These are phyloP conservation scores for Peromyscus attwateri DNA, from an alignment of 2,797 vertebrate species.

Conservation along the genomic window DNA sequence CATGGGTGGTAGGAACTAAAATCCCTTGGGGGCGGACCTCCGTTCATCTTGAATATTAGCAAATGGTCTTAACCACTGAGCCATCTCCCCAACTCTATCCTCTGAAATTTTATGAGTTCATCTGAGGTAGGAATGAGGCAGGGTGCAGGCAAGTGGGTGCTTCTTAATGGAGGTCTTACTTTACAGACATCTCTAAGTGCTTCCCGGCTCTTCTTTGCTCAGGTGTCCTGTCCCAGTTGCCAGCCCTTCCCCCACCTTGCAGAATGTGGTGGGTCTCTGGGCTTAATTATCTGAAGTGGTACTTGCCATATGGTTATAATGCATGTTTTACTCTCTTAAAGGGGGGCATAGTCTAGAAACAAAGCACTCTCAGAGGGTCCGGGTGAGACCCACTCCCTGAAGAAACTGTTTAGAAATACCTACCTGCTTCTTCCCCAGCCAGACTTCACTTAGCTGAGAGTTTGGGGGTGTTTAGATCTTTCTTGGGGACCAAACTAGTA, in stretches of 20 bases:
- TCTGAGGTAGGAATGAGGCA: background rate
- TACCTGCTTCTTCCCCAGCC: background rate
- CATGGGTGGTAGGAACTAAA: background rate
- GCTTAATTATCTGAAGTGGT: conserved; percentile 52
- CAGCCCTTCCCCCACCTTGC: background rate
- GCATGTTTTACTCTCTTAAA: conserved; percentile 58
- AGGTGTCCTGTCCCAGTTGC: background rate
- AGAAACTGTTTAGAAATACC: background rate
- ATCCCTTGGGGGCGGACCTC: background rate
- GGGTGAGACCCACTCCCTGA: conserved; percentile 3
- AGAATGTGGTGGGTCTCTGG: conserved; percentile 21
- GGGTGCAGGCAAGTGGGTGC: background rate
- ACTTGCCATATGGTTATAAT: conserved; percentile 70
- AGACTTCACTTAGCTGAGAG: background rate
- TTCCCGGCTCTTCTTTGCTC: background rate
- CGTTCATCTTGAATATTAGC: background rate
- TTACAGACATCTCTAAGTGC: conserved; percentile 3
- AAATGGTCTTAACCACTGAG: background rate
- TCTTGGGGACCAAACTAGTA: background rate
- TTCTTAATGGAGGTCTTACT: background rate
- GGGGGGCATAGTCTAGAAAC: conserved; percentile 17
- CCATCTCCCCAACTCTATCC: background rate
- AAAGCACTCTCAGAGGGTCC: conserved; percentile 51
- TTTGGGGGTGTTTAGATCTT: background rate
- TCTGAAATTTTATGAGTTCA: background rate